These are phyloP conservation scores for Bugula neritina DNA, from an alignment of 2,888 invertebrate species.

Conservation along the genomic window DNA sequence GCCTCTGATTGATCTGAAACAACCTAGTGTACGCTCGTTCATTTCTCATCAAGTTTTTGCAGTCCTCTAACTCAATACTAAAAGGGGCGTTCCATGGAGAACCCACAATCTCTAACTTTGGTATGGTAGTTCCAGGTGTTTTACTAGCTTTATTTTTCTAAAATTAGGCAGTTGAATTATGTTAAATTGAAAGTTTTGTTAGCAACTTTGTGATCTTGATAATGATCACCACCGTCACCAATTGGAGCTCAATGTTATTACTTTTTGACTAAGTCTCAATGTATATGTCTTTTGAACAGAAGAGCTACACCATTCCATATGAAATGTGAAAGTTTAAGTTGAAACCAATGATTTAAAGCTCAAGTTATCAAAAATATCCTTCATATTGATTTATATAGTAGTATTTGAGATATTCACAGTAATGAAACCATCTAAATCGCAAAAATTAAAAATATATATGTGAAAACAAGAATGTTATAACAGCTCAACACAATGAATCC, in stretches of 20 bases:
- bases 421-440: not conserved
- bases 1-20: slow-evolving; percentile 1
- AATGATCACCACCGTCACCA: too few relatives aligned
- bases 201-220: too few relatives aligned
- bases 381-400: too few relatives aligned
- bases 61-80: not conserved
- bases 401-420: not conserved
- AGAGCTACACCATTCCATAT: too few relatives aligned
- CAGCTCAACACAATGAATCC: not conserved
- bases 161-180: not conserved
- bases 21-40: slow-evolving; percentile 5
- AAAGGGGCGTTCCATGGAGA: not conserved
- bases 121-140: not conserved
- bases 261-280: too few relatives aligned
- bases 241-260: too few relatives aligned
- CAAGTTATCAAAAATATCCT: too few relatives aligned
- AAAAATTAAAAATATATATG: not conserved
- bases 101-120: slow-evolving; percentile 3
- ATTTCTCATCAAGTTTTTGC: slow-evolving; percentile 22
- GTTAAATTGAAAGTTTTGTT: too few relatives aligned
- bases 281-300: too few relatives aligned
- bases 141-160: not conserved
- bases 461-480: too few relatives aligned
- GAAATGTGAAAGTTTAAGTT: too few relatives aligned
- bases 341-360: too few relatives aligned